These are phyloP conservation scores for Rhodophaea formosa DNA, from an alignment of 2,888 invertebrate species.

Conservation along the genomic window DNA sequence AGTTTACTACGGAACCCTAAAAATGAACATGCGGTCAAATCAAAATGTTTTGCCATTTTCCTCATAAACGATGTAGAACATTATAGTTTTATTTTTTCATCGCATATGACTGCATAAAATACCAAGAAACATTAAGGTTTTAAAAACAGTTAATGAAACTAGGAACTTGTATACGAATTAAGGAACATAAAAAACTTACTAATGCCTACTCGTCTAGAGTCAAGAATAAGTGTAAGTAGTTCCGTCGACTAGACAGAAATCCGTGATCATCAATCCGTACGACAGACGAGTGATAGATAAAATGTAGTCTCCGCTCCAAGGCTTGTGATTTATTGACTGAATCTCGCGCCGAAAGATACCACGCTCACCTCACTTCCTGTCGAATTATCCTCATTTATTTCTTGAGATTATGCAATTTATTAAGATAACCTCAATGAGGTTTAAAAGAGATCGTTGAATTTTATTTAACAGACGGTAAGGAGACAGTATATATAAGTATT, in stretches of 20 bases:
- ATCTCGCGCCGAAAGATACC: conserved; percentile 20
- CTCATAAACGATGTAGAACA: too few species aligned
- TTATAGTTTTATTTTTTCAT: too few species aligned
- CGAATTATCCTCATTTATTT: background rate
- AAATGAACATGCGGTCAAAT: background rate
- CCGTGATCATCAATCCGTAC: conserved; percentile 56
- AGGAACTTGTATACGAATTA: too few species aligned
- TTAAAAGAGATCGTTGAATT: too few species aligned
- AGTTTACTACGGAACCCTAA: background rate
- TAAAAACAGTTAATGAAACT: too few species aligned
- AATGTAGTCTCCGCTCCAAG: conserved; percentile 52
- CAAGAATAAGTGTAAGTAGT: conserved; percentile 1
- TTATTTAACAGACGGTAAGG: too few species aligned
- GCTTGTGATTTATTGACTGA: conserved; percentile 58
- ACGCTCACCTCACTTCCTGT: background rate
- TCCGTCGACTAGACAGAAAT: conserved; percentile 30
- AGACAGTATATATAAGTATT: too few species aligned
- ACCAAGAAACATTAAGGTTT: too few species aligned
- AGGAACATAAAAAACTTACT: background rate
- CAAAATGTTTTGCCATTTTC: too few species aligned
- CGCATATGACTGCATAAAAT: too few species aligned
- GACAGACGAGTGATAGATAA: conserved; percentile 58
- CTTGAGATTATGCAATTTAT: background rate
- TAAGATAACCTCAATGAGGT: too few species aligned
- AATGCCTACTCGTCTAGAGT: background rate